These are phyloP conservation scores for Pyxicephalus adspersus DNA, from an alignment of 2,113 vertebrate genomes.

Conservation along the genomic window DNA sequence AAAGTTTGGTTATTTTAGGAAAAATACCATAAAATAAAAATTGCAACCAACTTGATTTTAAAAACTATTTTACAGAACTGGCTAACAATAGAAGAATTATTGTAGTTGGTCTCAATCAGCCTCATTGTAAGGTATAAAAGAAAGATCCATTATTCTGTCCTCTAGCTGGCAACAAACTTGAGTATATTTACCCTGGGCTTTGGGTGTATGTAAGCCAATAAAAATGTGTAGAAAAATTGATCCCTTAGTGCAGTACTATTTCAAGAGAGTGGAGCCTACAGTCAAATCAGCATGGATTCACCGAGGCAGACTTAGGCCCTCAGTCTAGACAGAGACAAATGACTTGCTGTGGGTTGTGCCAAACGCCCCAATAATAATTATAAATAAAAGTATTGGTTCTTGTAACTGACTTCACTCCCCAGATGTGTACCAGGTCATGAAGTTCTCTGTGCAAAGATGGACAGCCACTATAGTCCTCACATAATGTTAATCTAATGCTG, in stretches of 20 bases:
- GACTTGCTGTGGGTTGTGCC: not conserved
- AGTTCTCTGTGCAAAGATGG: conserved; percentile 1
- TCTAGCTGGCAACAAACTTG: too few species aligned
- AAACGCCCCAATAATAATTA: not conserved
- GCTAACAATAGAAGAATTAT: too few species aligned
- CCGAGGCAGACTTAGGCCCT: not conserved
- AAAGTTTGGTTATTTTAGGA: too few species aligned
- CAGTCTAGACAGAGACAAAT: not conserved
- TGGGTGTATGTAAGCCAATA: too few species aligned
- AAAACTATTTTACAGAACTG: too few species aligned
- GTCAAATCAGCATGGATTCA: not conserved
- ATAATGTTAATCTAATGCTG: not conserved
- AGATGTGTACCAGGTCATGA: not conserved
- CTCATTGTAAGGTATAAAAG: too few species aligned
- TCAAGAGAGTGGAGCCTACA: not conserved
- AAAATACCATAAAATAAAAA: too few species aligned
- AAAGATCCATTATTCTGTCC: too few species aligned
- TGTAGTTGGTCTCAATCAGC: too few species aligned
- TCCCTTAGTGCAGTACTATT: not conserved
- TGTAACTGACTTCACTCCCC: not conserved
- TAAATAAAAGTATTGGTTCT: not conserved
- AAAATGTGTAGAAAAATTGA: too few species aligned
- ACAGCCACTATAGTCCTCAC: not conserved
- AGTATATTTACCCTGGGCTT: too few species aligned
- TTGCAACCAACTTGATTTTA: too few species aligned